These are phyloP conservation scores for Polymixis flavicincta DNA, from an alignment of 2,888 invertebrate species.

Conservation along the genomic window DNA sequence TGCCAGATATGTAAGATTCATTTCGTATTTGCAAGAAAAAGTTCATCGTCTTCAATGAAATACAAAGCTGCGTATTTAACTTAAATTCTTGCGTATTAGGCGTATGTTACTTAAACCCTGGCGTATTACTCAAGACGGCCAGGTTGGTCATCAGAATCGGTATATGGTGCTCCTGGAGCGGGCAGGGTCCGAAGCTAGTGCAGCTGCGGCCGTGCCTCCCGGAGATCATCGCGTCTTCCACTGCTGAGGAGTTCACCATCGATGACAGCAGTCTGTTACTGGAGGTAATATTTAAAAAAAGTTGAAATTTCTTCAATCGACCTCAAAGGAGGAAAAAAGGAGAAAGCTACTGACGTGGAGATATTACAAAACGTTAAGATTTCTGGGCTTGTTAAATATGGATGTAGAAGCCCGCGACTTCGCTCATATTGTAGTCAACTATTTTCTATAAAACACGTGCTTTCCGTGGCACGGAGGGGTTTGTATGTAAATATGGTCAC, in stretches of 20 bases:
- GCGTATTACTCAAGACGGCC: constrained; percentile 60
- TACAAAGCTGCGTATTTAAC: background rate
- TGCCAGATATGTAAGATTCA: background rate
- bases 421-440: too few relatives aligned
- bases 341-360: background rate
- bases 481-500: too few relatives aligned
- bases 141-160: constrained; percentile 74
- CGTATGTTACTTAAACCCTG: constrained; percentile 37
- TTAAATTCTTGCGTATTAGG: background rate
- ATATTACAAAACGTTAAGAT: background rate
- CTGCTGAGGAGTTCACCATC: constrained; percentile 86
- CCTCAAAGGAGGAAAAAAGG: too few relatives aligned
- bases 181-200: constrained; percentile 82
- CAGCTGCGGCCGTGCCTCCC: constrained; percentile 86
- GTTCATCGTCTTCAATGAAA: background rate
- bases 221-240: constrained; percentile 86
- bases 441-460: too few relatives aligned
- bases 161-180: constrained; percentile 74
- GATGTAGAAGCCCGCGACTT: too few relatives aligned
- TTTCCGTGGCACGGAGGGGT: too few relatives aligned
- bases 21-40: background rate
- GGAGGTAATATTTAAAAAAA: constrained; percentile 49
- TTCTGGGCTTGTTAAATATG: background rate
- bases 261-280: constrained; percentile 87
- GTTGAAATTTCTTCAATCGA: background rate